Percentiles rank a stretch among this genome's conserved stretches.
phyloP scores from a whole-genome alignment of 2,888 invertebrate genomes.

The Glaucopsyche alexis region DNA sequence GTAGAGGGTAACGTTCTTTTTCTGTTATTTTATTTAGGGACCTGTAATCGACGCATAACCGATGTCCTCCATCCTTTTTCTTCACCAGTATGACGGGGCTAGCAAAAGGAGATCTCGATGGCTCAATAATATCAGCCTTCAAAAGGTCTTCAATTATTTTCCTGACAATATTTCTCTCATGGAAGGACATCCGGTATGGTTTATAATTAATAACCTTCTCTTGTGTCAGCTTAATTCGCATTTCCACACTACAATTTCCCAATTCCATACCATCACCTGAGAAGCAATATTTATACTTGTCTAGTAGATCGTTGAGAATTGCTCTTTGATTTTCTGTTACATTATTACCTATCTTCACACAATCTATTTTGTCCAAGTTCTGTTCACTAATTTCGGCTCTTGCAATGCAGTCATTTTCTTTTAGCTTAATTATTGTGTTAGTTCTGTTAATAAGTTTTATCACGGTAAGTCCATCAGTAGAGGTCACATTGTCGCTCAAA shows the following conservation, averaged over 20 bases:
- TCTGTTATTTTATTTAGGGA: not conserved
- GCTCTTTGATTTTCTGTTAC: too few species aligned
- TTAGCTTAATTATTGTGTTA: too few species aligned
- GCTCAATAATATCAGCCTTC: not conserved
- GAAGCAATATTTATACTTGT: too few species aligned
- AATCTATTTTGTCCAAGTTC: too few species aligned
- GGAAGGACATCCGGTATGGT: not conserved
- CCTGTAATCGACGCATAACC: not conserved
- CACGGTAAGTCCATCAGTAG: too few species aligned
- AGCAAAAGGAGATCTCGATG: not conserved
- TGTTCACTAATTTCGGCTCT: too few species aligned
- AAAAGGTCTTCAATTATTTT: not conserved
- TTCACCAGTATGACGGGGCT: not conserved
- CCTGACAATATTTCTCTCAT: not conserved
- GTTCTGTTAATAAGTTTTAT: too few species aligned
- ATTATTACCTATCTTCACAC: too few species aligned
- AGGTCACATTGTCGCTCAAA: too few species aligned
- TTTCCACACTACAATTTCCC: not conserved
- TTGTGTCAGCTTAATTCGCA: not conserved
- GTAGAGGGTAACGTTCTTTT: not conserved
- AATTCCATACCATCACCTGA: not conserved
- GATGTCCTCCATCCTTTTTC: not conserved
- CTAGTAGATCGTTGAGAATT: too few species aligned
- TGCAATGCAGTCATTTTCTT: too few species aligned
- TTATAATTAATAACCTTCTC: not conserved